These are phyloP conservation scores for Tortricodes alternella DNA, from an alignment of 2,888 invertebrate species.

Conservation along the genomic window DNA sequence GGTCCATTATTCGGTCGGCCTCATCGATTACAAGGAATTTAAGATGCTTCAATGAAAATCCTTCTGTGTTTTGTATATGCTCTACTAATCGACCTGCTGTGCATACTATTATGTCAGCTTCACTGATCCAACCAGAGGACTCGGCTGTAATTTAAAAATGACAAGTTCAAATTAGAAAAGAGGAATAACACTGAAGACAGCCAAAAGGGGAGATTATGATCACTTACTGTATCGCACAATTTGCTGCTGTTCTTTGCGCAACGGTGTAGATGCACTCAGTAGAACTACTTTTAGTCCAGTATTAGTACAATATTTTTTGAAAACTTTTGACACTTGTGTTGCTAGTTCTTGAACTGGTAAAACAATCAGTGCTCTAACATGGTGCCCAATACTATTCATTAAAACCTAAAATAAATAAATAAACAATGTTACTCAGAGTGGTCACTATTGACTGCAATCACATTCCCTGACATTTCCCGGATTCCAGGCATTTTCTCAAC, in stretches of 20 bases:
- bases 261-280: conserved; percentile 86
- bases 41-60: conserved; percentile 87
- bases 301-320: conserved; percentile 86
- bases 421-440: too few relatives aligned
- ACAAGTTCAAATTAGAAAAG: background rate
- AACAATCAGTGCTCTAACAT: conserved; percentile 93
- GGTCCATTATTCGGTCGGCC: conserved; percentile 97
- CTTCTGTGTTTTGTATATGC: conserved; percentile 92
- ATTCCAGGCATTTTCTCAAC: too few relatives aligned
- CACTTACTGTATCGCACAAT: conserved; percentile 79
- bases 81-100: conserved; percentile 97
- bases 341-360: conserved; percentile 97
- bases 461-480: too few relatives aligned
- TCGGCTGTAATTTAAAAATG: conserved; percentile 71
- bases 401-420: conserved; percentile 75
- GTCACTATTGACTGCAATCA: too few relatives aligned
- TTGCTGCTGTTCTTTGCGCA: conserved; percentile 86
- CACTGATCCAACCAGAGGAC: conserved; percentile 81
- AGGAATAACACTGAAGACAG: background rate
- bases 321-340: conserved; percentile 92
- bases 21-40: conserved; percentile 96
- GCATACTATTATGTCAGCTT: conserved; percentile 93
- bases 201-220: background rate
- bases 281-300: conserved; percentile 88
- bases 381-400: conserved; percentile 83